Evolutionary conservation across 2,797 vertebrate species (phyloP).

Genomic region (Amphiprion clarkii): DNA sequence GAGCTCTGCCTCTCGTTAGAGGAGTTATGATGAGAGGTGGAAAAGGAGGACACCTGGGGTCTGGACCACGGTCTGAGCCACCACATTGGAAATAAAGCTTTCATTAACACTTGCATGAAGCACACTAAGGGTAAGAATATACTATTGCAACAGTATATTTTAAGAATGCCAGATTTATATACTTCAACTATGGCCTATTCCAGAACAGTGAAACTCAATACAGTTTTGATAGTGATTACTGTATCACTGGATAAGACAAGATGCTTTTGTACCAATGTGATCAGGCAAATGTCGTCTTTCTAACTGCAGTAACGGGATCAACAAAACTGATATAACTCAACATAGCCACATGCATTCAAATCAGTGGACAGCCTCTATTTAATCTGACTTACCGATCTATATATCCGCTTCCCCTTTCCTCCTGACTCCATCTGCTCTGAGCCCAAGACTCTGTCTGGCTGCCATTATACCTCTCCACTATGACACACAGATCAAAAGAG

Average conservation of each 20-base stretch:
- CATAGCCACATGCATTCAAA: neutral
- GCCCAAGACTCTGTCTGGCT: conserved; percentile 42
- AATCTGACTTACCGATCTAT: conserved; percentile 61
- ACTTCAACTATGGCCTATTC: neutral
- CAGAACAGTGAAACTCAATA: neutral
- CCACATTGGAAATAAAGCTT: conserved; percentile 21
- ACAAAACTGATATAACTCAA: neutral
- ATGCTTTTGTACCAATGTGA: neutral
- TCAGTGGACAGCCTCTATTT: neutral
- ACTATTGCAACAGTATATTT: neutral
- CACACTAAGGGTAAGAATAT: neutral
- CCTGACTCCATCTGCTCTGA: conserved; percentile 51
- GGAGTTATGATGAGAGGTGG: neutral
- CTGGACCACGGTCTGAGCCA: conserved; percentile 29
- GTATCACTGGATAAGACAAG: neutral
- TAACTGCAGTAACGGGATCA: neutral
- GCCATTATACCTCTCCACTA: conserved; percentile 47
- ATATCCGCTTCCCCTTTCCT: conserved; percentile 28
- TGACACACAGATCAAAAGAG: conserved; percentile 38
- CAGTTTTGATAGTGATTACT: too few relatives aligned
- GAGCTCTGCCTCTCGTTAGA: conserved; percentile 36
- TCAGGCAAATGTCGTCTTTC: neutral
- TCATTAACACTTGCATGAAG: conserved; percentile 2
- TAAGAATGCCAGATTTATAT: neutral
- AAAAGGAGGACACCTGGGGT: conserved; percentile 31